These are phyloP conservation scores for Macheiramphus alcinus DNA, from an alignment of 2,113 vertebrate genomes.

Conservation along the genomic window DNA sequence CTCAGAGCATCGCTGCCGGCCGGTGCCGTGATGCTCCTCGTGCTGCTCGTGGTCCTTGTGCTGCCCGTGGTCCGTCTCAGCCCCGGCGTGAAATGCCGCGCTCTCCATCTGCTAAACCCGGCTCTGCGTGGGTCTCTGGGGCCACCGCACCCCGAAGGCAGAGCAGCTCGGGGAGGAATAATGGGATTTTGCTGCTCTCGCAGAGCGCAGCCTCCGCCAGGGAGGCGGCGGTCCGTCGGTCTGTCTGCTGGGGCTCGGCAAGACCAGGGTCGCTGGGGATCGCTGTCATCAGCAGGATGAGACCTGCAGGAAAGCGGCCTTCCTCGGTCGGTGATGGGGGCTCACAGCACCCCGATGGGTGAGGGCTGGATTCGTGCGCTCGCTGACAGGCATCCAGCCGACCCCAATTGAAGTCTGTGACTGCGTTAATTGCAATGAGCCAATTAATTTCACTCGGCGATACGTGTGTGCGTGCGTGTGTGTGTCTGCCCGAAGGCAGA, in stretches of 20 bases:
- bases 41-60: fast-evolving
- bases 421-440: background rate
- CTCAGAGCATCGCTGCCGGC: fast-evolving
- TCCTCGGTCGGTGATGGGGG: background rate
- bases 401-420: background rate
- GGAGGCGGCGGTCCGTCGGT: background rate
- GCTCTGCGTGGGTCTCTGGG: fast-evolving
- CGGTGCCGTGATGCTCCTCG: fast-evolving
- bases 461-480: fast-evolving
- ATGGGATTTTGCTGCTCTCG: background rate
- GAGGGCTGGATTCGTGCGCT: background rate
- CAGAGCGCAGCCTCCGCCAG: fast-evolving
- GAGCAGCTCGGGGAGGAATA: background rate
- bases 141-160: fast-evolving
- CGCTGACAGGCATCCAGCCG: fast-evolving
- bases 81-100: fast-evolving
- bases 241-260: background rate
- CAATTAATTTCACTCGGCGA: background rate
- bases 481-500: background rate
- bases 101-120: background rate
- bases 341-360: background rate
- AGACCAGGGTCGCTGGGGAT: fast-evolving
- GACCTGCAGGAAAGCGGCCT: background rate
- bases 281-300: background rate
- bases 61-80: fast-evolving